Base-by-base conservation (phyloP, 2,797 vertebrate genomes). In the Uromys caudimaculatus region DNA sequence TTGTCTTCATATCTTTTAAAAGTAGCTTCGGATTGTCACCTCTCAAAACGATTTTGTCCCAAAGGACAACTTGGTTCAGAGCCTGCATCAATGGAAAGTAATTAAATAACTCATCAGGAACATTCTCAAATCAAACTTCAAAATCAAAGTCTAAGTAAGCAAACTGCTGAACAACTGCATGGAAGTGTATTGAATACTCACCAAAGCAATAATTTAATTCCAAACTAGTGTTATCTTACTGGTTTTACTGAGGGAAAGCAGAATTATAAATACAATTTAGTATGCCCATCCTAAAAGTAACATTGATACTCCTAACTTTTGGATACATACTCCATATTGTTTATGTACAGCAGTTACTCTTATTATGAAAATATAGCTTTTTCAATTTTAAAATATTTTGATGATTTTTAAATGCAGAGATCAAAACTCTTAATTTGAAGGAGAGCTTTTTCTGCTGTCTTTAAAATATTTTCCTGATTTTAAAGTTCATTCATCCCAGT, bases 21-120 rank as follows among this genome's bases (percentile, higher is more conserved):
- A 98, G 98, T 93, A 99, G 98, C 97, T 99, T 99, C 94, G 99
- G 99, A 93, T 99, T 99, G 92, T 99, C 99, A 54, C 99, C 99
- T 98, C 99, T 99, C 94, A 99, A 98, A 94, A 99, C 98, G 38
- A 99, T 99, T 98, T 99, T 99, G 97, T 99, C 99, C 99, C 99
- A 99, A 24, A 99, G 99, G 62, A 99, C 99, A 95, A 99, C 99
- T 98, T 99, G 99, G 98, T 99, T 99, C 92, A 99, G 98, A 97
- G 99, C 98, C 99, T 99, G 97, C 78, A 83, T 97, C 56, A 95
- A 98, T 96, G 91, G 91, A 97, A 58, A 89, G 97, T 94, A 91
- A 96, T 97, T 32, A 98, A 76, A 11, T 89, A 97, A 67, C 14
- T 90, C 81, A 32, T 8, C 13, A 71, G 95, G 44, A 79, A 88